A percentile compares a stretch with the other conserved stretches of the same genome.
Evolutionary conservation across 2,888 invertebrate genomes (phyloP).

Genomic region (Rhaphigaster nebulosa): DNA sequence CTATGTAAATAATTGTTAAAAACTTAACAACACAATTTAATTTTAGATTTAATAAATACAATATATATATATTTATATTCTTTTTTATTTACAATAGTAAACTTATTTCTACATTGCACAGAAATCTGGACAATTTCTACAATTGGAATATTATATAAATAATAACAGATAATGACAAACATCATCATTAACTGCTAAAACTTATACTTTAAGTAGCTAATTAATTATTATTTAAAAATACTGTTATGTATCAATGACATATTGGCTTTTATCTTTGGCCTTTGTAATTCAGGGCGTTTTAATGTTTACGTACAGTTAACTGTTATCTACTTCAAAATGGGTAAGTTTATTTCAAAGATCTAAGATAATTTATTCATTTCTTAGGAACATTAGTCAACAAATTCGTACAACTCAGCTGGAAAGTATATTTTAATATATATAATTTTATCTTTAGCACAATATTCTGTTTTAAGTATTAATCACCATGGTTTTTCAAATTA

Average conservation of each 20-base stretch:
- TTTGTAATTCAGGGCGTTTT: slow-evolving; percentile 5
- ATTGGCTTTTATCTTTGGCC: slow-evolving; percentile 46
- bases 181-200: slow-evolving; percentile 28
- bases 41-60: slow-evolving; percentile 40
- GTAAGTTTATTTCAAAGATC: not conserved
- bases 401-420: not conserved
- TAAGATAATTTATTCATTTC: not conserved
- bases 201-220: slow-evolving; percentile 23
- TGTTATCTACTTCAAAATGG: not conserved
- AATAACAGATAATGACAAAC: slow-evolving; percentile 22
- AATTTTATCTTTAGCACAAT: not conserved
- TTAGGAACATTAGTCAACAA: slow-evolving; percentile 33
- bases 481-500: not conserved
- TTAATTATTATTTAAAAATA: slow-evolving; percentile 20
- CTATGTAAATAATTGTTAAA: slow-evolving; percentile 42
- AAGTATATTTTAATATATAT: not conserved
- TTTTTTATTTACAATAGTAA: slow-evolving; percentile 32
- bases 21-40: slow-evolving; percentile 51
- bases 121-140: slow-evolving; percentile 1
- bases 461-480: not conserved
- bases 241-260: slow-evolving; percentile 30
- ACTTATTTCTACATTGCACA: slow-evolving; percentile 26
- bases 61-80: slow-evolving; percentile 51
- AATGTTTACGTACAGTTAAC: not conserved
- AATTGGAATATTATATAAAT: slow-evolving; percentile 37